Percentiles rank a stretch among this genome's conserved stretches.
These are phyloP conservation scores for Caenorhabditis doughertyi DNA, from an alignment of 2,888 invertebrate species.

Conservation along the genomic window DNA sequence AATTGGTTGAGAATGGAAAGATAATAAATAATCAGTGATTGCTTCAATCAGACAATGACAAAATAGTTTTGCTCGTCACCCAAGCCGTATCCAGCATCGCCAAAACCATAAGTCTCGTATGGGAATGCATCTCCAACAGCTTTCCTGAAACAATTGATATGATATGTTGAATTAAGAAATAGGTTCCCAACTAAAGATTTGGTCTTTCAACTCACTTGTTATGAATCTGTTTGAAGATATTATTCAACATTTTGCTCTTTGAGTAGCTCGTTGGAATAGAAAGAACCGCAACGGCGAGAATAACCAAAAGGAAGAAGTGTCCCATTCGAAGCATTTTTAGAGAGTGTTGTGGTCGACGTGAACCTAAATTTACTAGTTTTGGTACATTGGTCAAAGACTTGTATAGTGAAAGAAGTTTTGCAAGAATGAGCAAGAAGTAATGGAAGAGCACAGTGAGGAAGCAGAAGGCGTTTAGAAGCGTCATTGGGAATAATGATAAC, in stretches of 20 bases:
- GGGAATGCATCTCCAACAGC: conserved; percentile 61
- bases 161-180: not conserved
- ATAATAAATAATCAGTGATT: not conserved
- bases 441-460: too few relatives aligned
- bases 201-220: conserved; percentile 62
- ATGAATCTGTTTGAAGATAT: conserved; percentile 71
- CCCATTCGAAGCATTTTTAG: conserved; percentile 63
- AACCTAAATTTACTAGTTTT: conserved; percentile 19
- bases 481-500: too few relatives aligned
- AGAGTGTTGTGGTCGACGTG: conserved; percentile 16
- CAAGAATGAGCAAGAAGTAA: conserved; percentile 17
- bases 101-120: conserved; percentile 63
- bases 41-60: conserved; percentile 57
- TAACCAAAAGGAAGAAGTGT: conserved; percentile 56
- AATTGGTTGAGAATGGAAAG: not conserved
- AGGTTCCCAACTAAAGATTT: not conserved
- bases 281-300: conserved; percentile 54
- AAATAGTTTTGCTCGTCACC: conserved; percentile 66
- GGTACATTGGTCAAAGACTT: not conserved
- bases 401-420: not conserved
- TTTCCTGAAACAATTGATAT: conserved; percentile 46
- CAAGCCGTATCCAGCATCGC: conserved; percentile 55
- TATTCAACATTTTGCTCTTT: conserved; percentile 65
- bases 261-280: conserved; percentile 70
- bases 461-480: too few relatives aligned